Percentiles rank a stretch among this genome's conserved stretches.
phyloP scores from a whole-genome alignment of 1,140 invertebrate species.

The Aphelenchoides avenae region DNA sequence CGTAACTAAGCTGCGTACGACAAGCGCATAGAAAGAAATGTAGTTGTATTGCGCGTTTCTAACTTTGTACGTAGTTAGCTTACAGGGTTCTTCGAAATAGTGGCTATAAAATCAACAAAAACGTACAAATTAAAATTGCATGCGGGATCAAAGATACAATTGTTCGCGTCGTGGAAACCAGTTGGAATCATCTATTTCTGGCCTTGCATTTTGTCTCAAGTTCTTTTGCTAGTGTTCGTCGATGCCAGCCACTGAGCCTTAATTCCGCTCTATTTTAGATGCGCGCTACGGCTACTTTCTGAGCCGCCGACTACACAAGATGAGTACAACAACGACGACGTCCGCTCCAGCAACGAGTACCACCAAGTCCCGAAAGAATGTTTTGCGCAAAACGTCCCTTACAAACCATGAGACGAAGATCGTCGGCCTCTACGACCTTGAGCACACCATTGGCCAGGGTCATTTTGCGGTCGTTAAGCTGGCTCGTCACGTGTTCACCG shows the following conservation, averaged over 20 bases:
- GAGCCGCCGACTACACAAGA: not conserved
- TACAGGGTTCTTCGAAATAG: not conserved
- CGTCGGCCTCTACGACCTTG: conserved; percentile 56
- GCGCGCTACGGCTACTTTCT: not conserved
- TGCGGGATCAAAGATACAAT: not conserved
- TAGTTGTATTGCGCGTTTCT: too few relatives aligned
- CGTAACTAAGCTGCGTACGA: too few relatives aligned
- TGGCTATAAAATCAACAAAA: not conserved
- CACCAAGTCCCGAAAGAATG: too few relatives aligned
- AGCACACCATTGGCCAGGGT: conserved; percentile 57
- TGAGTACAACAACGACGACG: conserved; percentile 1
- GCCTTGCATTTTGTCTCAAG: not conserved
- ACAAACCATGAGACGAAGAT: conserved; percentile 44
- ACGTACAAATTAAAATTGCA: too few relatives aligned
- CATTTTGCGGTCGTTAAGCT: conserved; percentile 98
- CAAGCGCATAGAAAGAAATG: too few relatives aligned
- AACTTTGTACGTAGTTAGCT: too few relatives aligned
- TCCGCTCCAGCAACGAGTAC: too few relatives aligned
- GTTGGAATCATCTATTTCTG: not conserved
- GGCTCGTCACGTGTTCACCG: conserved; percentile 95
- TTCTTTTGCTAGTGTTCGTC: too few relatives aligned
- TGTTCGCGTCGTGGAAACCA: not conserved
- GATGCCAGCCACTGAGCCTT: too few relatives aligned
- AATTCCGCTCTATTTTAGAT: not conserved
- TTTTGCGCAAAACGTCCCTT: conserved; percentile 16